Conservation (phyloP, 2,888 invertebrate species). For the Dolomedes plantarius region DNA sequence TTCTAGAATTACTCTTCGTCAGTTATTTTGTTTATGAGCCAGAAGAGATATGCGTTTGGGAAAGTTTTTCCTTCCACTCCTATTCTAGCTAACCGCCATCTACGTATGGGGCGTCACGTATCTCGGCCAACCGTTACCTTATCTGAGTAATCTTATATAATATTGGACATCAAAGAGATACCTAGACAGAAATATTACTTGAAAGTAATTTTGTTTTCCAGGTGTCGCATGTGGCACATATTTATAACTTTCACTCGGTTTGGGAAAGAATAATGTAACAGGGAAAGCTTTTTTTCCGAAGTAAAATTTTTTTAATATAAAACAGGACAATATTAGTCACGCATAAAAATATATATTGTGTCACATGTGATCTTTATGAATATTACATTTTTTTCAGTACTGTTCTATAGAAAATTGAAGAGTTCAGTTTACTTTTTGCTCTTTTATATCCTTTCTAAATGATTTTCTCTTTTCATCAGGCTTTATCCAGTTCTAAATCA, state of each 20-base stretch:
- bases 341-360: no score
- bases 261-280: not conserved
- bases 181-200: not conserved
- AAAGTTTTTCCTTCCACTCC: not conserved
- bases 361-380: no score
- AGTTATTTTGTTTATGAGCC: not conserved
- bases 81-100: not conserved
- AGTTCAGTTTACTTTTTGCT: no score
- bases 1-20: not conserved
- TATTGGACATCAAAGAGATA: not conserved
- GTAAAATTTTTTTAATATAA: no score
- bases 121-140: not conserved
- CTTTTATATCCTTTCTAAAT: no score
- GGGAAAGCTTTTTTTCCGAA: no score
- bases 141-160: not conserved
- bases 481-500: no score
- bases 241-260: not conserved
- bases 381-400: no score
- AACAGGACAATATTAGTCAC: no score
- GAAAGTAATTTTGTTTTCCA: not conserved
- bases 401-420: no score
- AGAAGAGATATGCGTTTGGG: not conserved
- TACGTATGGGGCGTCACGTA: not conserved
- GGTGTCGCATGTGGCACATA: not conserved
- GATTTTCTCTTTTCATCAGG: no score